Percentiles rank a stretch among this genome's conserved stretches.
These are phyloP conservation scores for Entomyzon cyanotis DNA, from an alignment of 2,113 vertebrate species.

Conservation along the genomic window DNA sequence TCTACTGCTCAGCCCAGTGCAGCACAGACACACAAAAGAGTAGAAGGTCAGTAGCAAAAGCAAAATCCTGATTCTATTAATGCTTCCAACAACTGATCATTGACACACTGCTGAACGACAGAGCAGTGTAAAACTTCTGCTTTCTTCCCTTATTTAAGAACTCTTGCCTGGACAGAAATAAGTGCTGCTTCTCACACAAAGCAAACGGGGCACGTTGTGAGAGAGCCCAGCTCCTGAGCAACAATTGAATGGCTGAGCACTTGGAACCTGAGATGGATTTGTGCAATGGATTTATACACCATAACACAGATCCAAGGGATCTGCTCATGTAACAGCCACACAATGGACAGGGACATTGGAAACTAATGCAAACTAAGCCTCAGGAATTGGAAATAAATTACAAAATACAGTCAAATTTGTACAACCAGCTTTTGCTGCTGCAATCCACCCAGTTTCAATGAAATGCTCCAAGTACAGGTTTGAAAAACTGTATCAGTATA, in stretches of 20 bases:
- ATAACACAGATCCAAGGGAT: background rate
- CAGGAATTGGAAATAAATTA: background rate
- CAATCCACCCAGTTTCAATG: background rate
- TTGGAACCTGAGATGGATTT: background rate
- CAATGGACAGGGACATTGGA: background rate
- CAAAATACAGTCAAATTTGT: background rate
- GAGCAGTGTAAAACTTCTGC: background rate
- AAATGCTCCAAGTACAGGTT: background rate
- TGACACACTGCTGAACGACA: background rate
- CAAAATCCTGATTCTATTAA: background rate
- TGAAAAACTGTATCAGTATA: conserved; percentile 9
- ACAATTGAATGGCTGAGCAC: background rate
- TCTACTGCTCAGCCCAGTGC: background rate
- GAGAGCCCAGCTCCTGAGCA: background rate
- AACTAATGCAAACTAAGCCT: background rate
- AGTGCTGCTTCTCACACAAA: background rate
- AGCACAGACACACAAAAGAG: background rate
- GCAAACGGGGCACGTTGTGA: background rate
- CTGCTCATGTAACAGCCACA: background rate
- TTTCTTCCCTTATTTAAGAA: background rate
- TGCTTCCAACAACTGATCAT: background rate
- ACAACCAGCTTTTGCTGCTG: background rate
- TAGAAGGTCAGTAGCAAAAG: background rate
- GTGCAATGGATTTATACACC: background rate
- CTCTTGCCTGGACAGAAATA: background rate